A percentile compares a stretch with the other conserved stretches of the same genome.
These are phyloP conservation scores for Pseudopleuronectes americanus DNA, from an alignment of 2,797 vertebrate species.

Conservation along the genomic window DNA sequence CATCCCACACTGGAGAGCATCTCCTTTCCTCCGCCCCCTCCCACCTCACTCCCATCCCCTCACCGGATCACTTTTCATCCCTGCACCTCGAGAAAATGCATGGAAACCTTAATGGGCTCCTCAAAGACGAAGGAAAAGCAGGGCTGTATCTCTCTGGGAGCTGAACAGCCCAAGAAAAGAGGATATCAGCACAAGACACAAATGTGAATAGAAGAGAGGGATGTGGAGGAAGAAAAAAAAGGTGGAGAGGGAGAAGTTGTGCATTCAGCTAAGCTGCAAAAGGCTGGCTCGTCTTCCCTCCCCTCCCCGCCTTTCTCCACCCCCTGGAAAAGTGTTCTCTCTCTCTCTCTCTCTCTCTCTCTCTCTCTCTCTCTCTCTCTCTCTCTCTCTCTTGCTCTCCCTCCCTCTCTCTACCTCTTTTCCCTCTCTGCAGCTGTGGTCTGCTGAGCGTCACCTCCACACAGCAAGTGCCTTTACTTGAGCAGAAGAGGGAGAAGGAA, in stretches of 20 bases:
- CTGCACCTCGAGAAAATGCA: slow-evolving; percentile 37
- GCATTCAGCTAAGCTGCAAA: slow-evolving; percentile 79
- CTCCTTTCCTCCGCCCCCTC: slow-evolving; percentile 7
- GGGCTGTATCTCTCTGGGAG: slow-evolving; percentile 23
- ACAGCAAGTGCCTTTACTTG: slow-evolving; percentile 81
- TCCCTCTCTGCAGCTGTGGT: slow-evolving; percentile 82
- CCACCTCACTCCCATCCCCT: not conserved
- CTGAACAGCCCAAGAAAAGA: slow-evolving; percentile 52
- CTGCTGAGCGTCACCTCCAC: slow-evolving; percentile 76
- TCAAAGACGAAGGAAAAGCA: slow-evolving; percentile 32
- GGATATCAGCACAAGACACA: slow-evolving; percentile 59
- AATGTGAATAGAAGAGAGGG: slow-evolving; percentile 44
- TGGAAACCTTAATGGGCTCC: slow-evolving; percentile 33
- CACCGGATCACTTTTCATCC: slow-evolving; percentile 52
- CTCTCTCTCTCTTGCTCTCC: slow-evolving; percentile 62
- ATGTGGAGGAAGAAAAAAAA: slow-evolving; percentile 15
- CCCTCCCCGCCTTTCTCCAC: slow-evolving; percentile 57
- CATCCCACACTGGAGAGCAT: slow-evolving; percentile 44
- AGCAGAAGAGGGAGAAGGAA: slow-evolving; percentile 71
- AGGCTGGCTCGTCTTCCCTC: slow-evolving; percentile 54
- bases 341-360: slow-evolving; percentile 42
- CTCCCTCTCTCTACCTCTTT: slow-evolving; percentile 47
- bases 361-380: slow-evolving; percentile 63
- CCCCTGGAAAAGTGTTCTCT: slow-evolving; percentile 68
- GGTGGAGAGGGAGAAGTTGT: slow-evolving; percentile 73